Base-by-base conservation (phyloP, 1,140 invertebrate genomes). In the Cryptotermes secundus region DNA sequence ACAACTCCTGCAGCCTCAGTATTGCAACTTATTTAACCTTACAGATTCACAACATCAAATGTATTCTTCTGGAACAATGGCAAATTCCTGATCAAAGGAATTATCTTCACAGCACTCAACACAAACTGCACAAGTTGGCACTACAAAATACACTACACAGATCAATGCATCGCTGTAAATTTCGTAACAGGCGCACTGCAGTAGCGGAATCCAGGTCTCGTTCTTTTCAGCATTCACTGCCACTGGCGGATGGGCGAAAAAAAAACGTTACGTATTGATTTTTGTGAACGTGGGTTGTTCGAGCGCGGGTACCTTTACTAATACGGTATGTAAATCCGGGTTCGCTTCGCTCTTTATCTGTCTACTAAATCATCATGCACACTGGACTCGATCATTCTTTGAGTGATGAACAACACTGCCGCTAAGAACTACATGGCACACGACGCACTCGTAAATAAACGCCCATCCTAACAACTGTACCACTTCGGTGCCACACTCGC, bases 1-100 rank as follows among this genome's bases (percentile, higher is more conserved):
- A 82, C 12, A 82, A 82, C 81, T 49, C 81, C 81, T 82, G 81
- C 26, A 82, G 38, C 81, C 81, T 82, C 81, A 82, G 81, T 49
- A 82, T 82, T 82, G 81, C 81, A 36, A 82, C 38, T 36, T 31
- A n/a, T 72, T n/a, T 72, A 72, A 26, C 26, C 26, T n/a, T 9
- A 72, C 9, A 72, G 26, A 26, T 72, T 31, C 59, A 26, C 6
- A n/a, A 31, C 59, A 72, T 16, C 7, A 31, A 31, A 31, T 14
- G 2, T n/a, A 72, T 14, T 72, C 59, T 72, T 72, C 59, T 72
- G 59, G 59, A 72, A 72, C 59, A 72, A 72, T 14, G 59, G 59
- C 7, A 72, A 31, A 72, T 72, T 72, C 26, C 26, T 31, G 59
- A 26, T 72, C 59, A 72, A 72, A 72, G 59, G 26, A 72, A 72